Evolutionary conservation across 2,888 invertebrate genomes (phyloP).

Genomic region (Eupithecia inturbata): DNA sequence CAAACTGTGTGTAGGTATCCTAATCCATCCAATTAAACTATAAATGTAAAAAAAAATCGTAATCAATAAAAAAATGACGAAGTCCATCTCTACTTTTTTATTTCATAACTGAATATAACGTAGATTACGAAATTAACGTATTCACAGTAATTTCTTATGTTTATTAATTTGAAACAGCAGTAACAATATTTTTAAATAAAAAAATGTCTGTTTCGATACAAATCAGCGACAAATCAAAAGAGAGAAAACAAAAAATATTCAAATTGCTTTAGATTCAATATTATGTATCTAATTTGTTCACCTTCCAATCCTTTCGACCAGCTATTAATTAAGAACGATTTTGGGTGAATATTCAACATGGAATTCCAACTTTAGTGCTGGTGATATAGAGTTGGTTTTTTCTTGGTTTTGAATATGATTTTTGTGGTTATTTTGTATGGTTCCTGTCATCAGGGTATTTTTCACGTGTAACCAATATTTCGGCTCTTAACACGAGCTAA

Average conservation of each 20-base stretch:
- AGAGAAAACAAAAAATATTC: slow-evolving; percentile 55
- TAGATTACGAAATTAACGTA: neutral
- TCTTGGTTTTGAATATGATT: slow-evolving; percentile 22
- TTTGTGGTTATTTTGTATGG: slow-evolving; percentile 51
- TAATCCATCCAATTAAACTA: too few species aligned
- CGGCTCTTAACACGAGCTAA: slow-evolving; percentile 75
- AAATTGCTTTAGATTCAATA: slow-evolving; percentile 65
- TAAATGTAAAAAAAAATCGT: too few species aligned
- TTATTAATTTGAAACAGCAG: neutral
- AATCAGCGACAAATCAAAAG: slow-evolving; percentile 54
- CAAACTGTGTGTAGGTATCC: too few species aligned
- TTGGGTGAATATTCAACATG: slow-evolving; percentile 53
- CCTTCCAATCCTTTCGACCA: slow-evolving; percentile 62
- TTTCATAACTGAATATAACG: neutral
- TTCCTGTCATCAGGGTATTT: slow-evolving; percentile 74
- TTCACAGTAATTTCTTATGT: neutral
- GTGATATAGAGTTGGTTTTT: slow-evolving; percentile 36
- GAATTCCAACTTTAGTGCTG: slow-evolving; percentile 30
- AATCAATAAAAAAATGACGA: neutral
- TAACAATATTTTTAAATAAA: neutral
- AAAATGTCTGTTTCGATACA: slow-evolving; percentile 15
- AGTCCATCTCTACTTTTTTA: neutral
- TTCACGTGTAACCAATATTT: slow-evolving; percentile 70
- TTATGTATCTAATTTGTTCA: slow-evolving; percentile 80
- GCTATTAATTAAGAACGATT: slow-evolving; percentile 79